Evolutionary conservation across 2,113 vertebrate species (phyloP), one percentile per base, ranked within the genome.

Genomic region (Coturnix japonica): DNA sequence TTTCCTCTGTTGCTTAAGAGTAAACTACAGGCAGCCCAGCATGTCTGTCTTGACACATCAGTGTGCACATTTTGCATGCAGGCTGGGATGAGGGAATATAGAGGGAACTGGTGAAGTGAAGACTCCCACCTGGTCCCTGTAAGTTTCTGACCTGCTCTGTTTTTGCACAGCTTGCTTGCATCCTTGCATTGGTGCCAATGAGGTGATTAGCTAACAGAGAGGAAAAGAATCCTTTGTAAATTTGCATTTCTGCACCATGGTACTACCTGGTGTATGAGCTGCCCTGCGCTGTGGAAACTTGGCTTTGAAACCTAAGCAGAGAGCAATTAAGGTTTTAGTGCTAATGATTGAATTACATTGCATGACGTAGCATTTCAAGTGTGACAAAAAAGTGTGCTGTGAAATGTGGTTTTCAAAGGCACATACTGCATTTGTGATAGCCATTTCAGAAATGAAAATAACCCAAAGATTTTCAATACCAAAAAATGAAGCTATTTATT

Each of bases 1-100:
- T 91, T 95, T 94, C 74, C 59, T 93, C 59, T 81, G 8, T 76
- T 89, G 89, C 89, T 94, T 84, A 90, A 94, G 89, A 67, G 49
- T 87, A 31, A 89, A 31, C 75, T 80, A 22, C 15, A 13, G 56
- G 81, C 78, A 60, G 79, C 22, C 53, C 49, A 61, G 77, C 2
- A 63, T 93, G 2, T 84, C 10, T 49, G 65, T 46, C 90, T 69
- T 61, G 77, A 84, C 70, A 85, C 81, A 95, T 91, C 92, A 76
- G 84, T 61, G 18, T 10, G 1, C 61, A 31, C 9, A 18, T 76
- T 20, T 71, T 81, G 54, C 37, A 5, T 5, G 1, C 0, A 67
- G 70, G 70, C 74, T 88, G 67, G 44, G 53, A 71, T 39, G 44
- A 87, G 72, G 63, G 72, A 82, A 49, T 8, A 71, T 87, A 63